Evolutionary conservation across 2,113 vertebrate species (phyloP), one percentile per base, ranked within the genome.

Genomic region (Prolemur simus): DNA sequence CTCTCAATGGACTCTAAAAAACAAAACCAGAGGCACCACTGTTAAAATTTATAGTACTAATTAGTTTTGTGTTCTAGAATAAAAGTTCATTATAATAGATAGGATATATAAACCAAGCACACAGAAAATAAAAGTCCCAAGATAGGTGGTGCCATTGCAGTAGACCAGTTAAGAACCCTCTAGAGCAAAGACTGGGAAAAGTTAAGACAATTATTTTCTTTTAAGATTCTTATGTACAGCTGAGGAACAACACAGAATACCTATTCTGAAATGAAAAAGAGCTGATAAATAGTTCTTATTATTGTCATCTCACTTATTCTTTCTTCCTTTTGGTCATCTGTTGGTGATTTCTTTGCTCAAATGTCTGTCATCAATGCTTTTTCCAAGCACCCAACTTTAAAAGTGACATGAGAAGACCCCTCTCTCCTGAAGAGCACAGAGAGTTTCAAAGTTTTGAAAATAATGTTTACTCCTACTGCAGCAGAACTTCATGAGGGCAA

Each of bases 31-130:
- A 37, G 58, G 39, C 0, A 27, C 8, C 29, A 49, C 32, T 95
- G 12, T 68, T 83, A 83, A 94, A 96, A 96, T 96, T 84, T 97
- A 96, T 85, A 91, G 64, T 45, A 39, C 42, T 94, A 89, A 97
- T 94, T 94, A 96, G 84, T 96, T 92, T 87, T 89, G 64, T 87
- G 39, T 87, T 92, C 86, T 39, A 89, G 37, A 95, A 93, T 86
- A 14, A 63, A 80, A 87, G 25, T 45, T 76, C 63, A 87, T 32
- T 32, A 15, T 60, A 76, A 93, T 66, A 76, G 21, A 96, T 15
- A 56, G n/a, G 5, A 27, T 34, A 60, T 52, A 96, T 78, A 74
- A 96, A 66, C n/a, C 63, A 90, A 78, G 32, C 34, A 37, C 27
- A 78, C 34, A 96, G n/a, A 88, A 94, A 91, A 81, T 58, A 49